Evolutionary conservation across 2,888 invertebrate genomes (phyloP), one percentile per base, ranked within the genome.

Genomic region (Melipona bicolor): DNA sequence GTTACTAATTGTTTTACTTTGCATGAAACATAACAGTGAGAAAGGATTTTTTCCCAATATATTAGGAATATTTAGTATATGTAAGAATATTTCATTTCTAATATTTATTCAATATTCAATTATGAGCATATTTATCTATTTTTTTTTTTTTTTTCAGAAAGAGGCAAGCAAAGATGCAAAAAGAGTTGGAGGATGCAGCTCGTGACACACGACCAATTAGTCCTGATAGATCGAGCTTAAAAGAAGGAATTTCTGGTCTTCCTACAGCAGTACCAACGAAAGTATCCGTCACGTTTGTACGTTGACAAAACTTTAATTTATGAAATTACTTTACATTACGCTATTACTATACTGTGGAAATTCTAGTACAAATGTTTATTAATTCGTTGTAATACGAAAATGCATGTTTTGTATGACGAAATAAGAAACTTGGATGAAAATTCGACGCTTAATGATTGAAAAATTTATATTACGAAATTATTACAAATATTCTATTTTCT

Each of bases 161-260:
- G 95, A 97, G 97, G 93, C 97, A 97, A 94, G 98, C 97, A 88
- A 97, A 97, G 95, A 96, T 99, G 94, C 97, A 98, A 92, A 97
- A 97, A 94, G 98, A 99, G 92, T 95, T 99, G 70, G 98, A 98
- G 95, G 99, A 99, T 93, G 99, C 99, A 32, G 98, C 98, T 0
- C 97, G 97, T 93, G 97, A 97, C 87, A 96, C 95, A 43, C 95
- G 96, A 88, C 95, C 95, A 32, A 87, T 95, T 74, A 94, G 95
- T 80, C 94, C 95, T 62, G 95, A 95, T 86, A 94, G 95, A 70
- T 95, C 95, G 43, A 95, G 95, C 86, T 89, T 95, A 75, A 95
- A 95, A 88, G 96, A 96, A 91, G 95, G 95, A 78, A 91, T 93
- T 54, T 87, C 92, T 76, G 92, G 94, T 89, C 89, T 94, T 85